phyloP scores from a whole-genome alignment of 2,888 invertebrate species.

The Campaea margaritaria region DNA sequence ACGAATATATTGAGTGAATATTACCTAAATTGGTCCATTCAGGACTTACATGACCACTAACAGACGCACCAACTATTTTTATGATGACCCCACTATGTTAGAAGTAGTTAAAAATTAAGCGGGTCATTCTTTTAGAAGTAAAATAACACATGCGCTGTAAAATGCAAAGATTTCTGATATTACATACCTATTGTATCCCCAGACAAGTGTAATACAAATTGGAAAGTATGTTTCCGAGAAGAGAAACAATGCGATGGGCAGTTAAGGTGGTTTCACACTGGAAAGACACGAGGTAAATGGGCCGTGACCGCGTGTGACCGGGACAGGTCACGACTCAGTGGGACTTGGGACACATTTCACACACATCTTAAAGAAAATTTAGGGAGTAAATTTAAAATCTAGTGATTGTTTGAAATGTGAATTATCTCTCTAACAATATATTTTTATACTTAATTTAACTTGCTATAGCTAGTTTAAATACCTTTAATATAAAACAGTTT shows the following conservation, averaged over 20 bases:
- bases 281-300: conserved; percentile 66
- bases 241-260: conserved; percentile 55
- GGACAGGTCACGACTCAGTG: conserved; percentile 69
- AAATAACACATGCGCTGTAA: conserved; percentile 5
- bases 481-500: no score
- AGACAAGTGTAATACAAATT: conserved; percentile 48
- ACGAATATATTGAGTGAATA: no score
- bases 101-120: neutral
- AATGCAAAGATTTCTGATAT: conserved; percentile 26
- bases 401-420: neutral
- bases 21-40: no score
- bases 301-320: conserved; percentile 71
- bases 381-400: neutral
- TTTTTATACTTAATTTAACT: no score
- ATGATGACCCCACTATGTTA: no score
- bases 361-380: conserved; percentile 1
- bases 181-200: conserved; percentile 33
- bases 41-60: no score
- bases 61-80: neutral
- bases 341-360: conserved; percentile 41
- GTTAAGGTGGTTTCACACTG: conserved; percentile 58
- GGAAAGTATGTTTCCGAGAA: conserved; percentile 51
- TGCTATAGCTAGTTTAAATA: no score
- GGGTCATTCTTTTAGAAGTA: conserved; percentile 1
- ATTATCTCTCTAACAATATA: neutral